Base-by-base conservation (phyloP, 2,888 invertebrate genomes). In the Ornithoptera priamus region DNA sequence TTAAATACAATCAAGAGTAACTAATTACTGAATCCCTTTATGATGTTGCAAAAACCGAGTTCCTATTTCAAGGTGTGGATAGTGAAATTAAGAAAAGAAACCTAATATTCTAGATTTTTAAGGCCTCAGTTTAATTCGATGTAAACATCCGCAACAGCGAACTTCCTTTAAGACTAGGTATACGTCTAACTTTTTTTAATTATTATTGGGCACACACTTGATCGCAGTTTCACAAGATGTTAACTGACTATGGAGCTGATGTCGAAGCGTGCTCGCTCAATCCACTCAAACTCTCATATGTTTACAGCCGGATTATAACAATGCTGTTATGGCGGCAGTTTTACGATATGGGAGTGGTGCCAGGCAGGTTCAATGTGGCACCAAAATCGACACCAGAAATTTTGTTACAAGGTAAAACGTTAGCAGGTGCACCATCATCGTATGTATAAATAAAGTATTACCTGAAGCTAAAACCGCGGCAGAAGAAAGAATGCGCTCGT, bases 391-490 rank as follows among this genome's bases (percentile, higher is more conserved):
- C 10, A 12, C 50, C 17, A 10, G 15, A 46, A 15, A 17, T 15
- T 18, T 50, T 50, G 50, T 50, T 50, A 50, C 50, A 50, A 12
- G 1, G 50, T 5, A 15, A 50, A 50, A 5, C 18, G 50, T 2
- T 50, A 50, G 15, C 5, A 50, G 30, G 30, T 30, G 12, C 12
- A 12, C 15, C 46, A 12, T 0, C 46, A 46, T 46, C 0, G 18
- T 53, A n/a, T 53, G 53, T 53, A 18, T n/a, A 53, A 53, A 53
- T 6, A 2, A 5, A 24, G 64, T 65, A 56, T 53, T 83, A 96
- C 95, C 95, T 93, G 79, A 94, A 97, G 75, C 96, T 96, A 77
- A 97, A 97, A 8, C 96, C 96, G 65, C 97, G 93, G 79, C 97
- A 97, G 65, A 96, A 95, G 87, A 97, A 97, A 57, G 94, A 94